These are phyloP conservation scores for Climacteris rufus DNA, from an alignment of 2,113 vertebrate genomes.

Conservation along the genomic window DNA sequence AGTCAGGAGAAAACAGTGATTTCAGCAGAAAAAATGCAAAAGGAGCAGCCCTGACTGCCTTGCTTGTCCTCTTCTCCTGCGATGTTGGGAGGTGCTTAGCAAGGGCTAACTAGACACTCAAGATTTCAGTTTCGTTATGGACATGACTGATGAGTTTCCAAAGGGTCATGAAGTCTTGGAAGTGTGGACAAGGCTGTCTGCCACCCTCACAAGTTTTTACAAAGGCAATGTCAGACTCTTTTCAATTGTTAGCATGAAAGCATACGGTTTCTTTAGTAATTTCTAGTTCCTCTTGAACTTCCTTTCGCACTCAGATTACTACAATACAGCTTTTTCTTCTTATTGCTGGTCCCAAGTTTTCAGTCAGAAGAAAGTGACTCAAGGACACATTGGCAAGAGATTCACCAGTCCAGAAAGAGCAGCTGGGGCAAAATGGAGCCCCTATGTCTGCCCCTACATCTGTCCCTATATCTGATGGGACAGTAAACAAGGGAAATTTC, in stretches of 20 bases:
- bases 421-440: not conserved
- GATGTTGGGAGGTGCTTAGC: not conserved
- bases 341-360: not conserved
- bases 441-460: not conserved
- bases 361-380: not conserved
- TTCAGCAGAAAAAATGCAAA: not conserved
- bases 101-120: not conserved
- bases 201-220: not conserved
- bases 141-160: not conserved
- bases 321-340: not conserved
- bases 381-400: not conserved
- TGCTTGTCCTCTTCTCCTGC: not conserved
- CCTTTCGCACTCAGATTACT: not conserved
- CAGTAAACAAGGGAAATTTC: not conserved
- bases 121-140: not conserved
- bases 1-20: not conserved
- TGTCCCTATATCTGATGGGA: not conserved
- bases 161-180: not conserved
- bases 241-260: not conserved
- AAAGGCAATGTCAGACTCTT: not conserved
- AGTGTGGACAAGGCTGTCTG: not conserved
- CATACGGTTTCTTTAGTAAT: not conserved
- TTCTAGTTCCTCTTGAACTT: not conserved
- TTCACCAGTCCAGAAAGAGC: not conserved
- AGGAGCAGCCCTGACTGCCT: not conserved